phyloP scores from a whole-genome alignment of 2,797 vertebrate genomes.

The Urosaurus nigricauda region DNA sequence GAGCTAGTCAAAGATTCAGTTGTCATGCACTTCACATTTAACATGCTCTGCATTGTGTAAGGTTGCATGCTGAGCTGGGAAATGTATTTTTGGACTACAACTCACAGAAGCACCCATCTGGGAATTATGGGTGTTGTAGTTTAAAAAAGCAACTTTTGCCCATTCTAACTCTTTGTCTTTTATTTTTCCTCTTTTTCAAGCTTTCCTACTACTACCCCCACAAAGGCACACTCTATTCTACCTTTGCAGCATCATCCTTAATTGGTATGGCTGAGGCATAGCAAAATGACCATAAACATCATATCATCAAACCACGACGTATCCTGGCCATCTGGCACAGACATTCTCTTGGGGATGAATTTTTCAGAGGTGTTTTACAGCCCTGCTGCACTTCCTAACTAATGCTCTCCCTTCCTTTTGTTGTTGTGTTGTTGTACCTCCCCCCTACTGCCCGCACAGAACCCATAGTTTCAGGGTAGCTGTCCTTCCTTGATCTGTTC shows the following conservation, averaged over 20 bases:
- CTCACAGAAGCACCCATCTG: no score
- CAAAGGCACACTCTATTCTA: rapidly evolving
- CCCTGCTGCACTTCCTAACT: background rate
- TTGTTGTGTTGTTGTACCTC: rapidly evolving
- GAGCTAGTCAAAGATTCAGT: background rate
- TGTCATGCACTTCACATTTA: background rate
- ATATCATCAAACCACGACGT: slow-evolving; percentile 18
- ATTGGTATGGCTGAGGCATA: slow-evolving; percentile 18
- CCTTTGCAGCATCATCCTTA: slow-evolving; percentile 21
- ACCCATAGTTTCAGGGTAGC: background rate
- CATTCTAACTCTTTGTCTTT: no score
- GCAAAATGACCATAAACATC: slow-evolving; percentile 35
- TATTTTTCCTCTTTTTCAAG: slow-evolving; percentile 17
- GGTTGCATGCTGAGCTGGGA: background rate
- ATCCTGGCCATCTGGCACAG: slow-evolving; percentile 31
- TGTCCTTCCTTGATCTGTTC: background rate
- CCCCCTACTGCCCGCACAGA: background rate
- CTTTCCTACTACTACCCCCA: background rate
- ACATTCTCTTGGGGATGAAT: background rate
- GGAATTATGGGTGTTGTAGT: no score
- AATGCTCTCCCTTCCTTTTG: slow-evolving; percentile 7
- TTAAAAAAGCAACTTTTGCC: no score
- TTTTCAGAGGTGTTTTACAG: background rate
- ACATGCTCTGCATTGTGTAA: background rate
- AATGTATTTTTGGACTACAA: no score